phyloP scores from a whole-genome alignment of 2,113 vertebrate genomes.

The Sorex fumeus region DNA sequence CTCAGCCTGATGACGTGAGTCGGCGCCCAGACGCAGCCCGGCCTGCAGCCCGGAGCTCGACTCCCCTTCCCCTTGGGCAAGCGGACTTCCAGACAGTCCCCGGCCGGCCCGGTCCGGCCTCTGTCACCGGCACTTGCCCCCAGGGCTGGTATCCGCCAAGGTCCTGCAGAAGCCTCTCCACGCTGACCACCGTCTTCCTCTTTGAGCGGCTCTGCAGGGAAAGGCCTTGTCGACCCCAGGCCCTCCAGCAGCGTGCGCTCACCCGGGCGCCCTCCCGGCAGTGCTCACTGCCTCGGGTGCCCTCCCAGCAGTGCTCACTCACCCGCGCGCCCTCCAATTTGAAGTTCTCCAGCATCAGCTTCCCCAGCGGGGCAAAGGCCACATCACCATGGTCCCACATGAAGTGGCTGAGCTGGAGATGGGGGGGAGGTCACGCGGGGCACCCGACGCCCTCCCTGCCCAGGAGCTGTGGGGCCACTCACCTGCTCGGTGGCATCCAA shows the following conservation, averaged over 20 bases:
- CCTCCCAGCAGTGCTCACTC: slow-evolving; percentile 4
- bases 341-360: slow-evolving; percentile 88
- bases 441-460: background rate
- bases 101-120: background rate
- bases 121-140: slow-evolving; percentile 79
- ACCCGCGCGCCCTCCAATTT: slow-evolving; percentile 81
- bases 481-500: slow-evolving; percentile 82
- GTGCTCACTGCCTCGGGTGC: slow-evolving; percentile 51
- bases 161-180: slow-evolving; percentile 76
- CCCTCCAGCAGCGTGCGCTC: fast-evolving
- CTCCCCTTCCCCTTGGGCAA: no score
- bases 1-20: no score
- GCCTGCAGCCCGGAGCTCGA: background rate
- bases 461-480: background rate
- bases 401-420: slow-evolving; percentile 90
- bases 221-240: slow-evolving; percentile 5
- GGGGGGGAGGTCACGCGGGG: background rate
- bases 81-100: fast-evolving
- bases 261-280: slow-evolving; percentile 17
- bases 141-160: slow-evolving; percentile 81
- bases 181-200: slow-evolving; percentile 78
- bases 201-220: slow-evolving; percentile 74
- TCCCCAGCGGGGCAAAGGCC: slow-evolving; percentile 89
- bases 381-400: slow-evolving; percentile 88
- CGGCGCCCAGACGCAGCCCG: background rate